Conservation (phyloP, 2,113 vertebrate genomes). For the Mustela nigripes region DNA sequence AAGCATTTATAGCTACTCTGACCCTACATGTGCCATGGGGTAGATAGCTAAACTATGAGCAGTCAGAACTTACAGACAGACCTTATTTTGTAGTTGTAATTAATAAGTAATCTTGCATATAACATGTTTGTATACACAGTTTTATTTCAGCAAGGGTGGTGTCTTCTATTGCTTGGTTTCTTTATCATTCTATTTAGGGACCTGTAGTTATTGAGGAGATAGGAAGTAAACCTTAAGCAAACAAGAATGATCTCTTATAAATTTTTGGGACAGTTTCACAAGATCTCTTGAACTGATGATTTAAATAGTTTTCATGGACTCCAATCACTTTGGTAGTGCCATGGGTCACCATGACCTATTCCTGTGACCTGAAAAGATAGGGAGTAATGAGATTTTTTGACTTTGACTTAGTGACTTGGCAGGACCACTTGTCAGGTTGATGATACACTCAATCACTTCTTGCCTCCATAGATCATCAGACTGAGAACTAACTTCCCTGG, state of each 20-base stretch:
- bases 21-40: background rate
- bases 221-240: constrained; percentile 23
- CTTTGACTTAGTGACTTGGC: background rate
- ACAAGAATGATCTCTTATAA: background rate
- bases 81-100: background rate
- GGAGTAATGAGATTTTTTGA: background rate
- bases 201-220: background rate
- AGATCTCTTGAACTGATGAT: background rate
- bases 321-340: background rate
- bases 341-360: background rate
- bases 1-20: background rate
- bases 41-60: background rate
- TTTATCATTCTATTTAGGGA: background rate
- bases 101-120: background rate
- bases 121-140: background rate
- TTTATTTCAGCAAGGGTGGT: constrained; percentile 11
- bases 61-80: background rate
- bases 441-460: background rate
- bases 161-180: constrained; percentile 34
- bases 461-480: background rate
- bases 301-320: background rate
- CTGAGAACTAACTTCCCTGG: background rate
- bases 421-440: background rate
- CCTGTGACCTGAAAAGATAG: background rate
- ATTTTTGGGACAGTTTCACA: constrained; percentile 4